Evolutionary conservation across 2,888 invertebrate genomes (phyloP).

Genomic region (Lampropteryx suffumata): DNA sequence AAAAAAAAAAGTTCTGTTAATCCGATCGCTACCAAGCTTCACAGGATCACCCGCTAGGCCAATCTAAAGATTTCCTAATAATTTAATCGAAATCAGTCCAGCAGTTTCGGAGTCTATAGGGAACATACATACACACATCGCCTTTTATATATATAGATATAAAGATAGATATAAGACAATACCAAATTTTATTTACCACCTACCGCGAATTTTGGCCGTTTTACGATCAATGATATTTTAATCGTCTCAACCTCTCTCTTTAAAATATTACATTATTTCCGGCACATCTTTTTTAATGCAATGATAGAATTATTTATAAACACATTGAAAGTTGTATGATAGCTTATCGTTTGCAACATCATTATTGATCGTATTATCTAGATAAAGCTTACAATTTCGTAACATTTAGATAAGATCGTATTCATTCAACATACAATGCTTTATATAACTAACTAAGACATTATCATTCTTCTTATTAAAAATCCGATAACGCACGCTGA

Average conservation of each 20-base stretch:
- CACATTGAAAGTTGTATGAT: conserved; percentile 1
- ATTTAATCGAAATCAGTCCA: too few species aligned
- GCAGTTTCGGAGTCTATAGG: too few species aligned
- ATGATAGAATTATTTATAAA: not conserved
- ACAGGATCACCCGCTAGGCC: too few species aligned
- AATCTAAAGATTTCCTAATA: too few species aligned
- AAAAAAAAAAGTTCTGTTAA: too few species aligned
- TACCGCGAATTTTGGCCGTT: too few species aligned
- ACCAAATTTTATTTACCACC: too few species aligned
- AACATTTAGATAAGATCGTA: conserved; percentile 22
- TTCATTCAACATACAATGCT: conserved; percentile 13
- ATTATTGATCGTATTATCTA: conserved; percentile 19
- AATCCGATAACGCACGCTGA: conserved; percentile 10
- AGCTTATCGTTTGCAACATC: conserved; percentile 12
- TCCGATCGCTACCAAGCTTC: too few species aligned
- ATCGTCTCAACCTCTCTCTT: not conserved
- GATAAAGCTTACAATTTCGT: conserved; percentile 13
- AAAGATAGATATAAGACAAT: too few species aligned
- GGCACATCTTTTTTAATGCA: not conserved
- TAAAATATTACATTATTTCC: not conserved
- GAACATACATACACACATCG: too few species aligned
- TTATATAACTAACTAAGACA: conserved; percentile 4
- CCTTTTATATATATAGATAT: too few species aligned
- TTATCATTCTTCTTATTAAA: conserved; percentile 16
- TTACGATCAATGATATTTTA: too few species aligned